These are phyloP conservation scores for Blennius ocellaris DNA, from an alignment of 2,113 vertebrate genomes.

Conservation along the genomic window DNA sequence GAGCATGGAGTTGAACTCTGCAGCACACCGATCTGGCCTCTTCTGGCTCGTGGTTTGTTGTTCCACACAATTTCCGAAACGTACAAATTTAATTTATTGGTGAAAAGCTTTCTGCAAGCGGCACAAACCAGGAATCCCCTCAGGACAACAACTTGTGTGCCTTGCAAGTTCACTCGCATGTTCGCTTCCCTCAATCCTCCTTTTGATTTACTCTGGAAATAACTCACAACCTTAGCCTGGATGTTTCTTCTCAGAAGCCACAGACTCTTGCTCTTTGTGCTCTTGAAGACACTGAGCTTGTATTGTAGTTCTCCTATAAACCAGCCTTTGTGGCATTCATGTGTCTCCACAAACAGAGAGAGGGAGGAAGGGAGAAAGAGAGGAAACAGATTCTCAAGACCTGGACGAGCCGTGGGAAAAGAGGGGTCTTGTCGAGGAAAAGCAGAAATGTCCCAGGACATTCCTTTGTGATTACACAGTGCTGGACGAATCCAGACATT, in stretches of 20 bases:
- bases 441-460: constrained; percentile 84
- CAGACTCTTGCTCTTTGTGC: constrained; percentile 56
- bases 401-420: constrained; percentile 82
- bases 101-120: constrained; percentile 18
- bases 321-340: constrained; percentile 69
- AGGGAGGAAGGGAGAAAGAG: constrained; percentile 41
- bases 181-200: constrained; percentile 35
- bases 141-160: constrained; percentile 20
- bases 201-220: constrained; percentile 48
- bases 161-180: constrained; percentile 23
- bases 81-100: neutral
- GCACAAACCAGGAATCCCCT: constrained; percentile 12
- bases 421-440: constrained; percentile 81
- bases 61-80: neutral
- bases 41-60: constrained; percentile 18
- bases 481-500: constrained; percentile 84
- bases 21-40: neutral
- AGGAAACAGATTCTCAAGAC: constrained; percentile 77
- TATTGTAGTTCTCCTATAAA: constrained; percentile 67
- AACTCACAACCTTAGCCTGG: constrained; percentile 35
- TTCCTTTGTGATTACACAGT: constrained; percentile 87
- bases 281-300: constrained; percentile 63
- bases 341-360: constrained; percentile 61
- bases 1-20: neutral
- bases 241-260: constrained; percentile 49